These are phyloP conservation scores for Glaucopsyche alexis DNA, from an alignment of 2,888 invertebrate genomes.

Conservation along the genomic window DNA sequence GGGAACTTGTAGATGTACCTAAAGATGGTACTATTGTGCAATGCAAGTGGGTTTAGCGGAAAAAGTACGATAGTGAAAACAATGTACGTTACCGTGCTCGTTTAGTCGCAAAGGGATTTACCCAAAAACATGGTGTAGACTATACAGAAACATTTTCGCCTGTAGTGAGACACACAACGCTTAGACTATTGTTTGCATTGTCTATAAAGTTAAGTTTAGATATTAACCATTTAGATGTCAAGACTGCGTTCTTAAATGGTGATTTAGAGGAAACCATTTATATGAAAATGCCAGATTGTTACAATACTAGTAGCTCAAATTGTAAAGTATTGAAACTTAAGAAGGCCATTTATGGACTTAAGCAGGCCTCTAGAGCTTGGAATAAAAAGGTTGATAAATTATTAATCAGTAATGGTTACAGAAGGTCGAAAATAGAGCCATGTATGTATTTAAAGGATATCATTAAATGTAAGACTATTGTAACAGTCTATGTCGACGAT, in stretches of 20 bases:
- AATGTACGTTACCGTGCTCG: slow-evolving; percentile 33
- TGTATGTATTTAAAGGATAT: slow-evolving; percentile 29
- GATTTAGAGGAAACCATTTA: slow-evolving; percentile 33
- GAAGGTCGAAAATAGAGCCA: slow-evolving; percentile 34
- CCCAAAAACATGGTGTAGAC: slow-evolving; percentile 35
- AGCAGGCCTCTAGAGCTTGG: slow-evolving; percentile 37
- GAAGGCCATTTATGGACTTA: slow-evolving; percentile 39
- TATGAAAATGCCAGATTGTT: slow-evolving; percentile 32
- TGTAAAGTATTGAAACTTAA: slow-evolving; percentile 34
- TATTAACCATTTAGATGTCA: slow-evolving; percentile 34
- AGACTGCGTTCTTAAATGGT: slow-evolving; percentile 34
- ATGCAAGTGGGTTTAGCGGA: slow-evolving; percentile 33
- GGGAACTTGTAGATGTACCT: slow-evolving; percentile 32
- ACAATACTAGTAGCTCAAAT: slow-evolving; percentile 17
- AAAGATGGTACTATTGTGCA: slow-evolving; percentile 32
- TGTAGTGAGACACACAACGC: too few species aligned
- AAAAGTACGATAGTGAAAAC: slow-evolving; percentile 34
- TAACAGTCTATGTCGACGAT: slow-evolving; percentile 32
- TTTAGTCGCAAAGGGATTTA: slow-evolving; percentile 35
- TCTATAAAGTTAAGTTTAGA: slow-evolving; percentile 32
- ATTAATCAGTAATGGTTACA: slow-evolving; percentile 34
- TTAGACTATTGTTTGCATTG: slow-evolving; percentile 36
- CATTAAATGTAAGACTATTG: slow-evolving; percentile 30
- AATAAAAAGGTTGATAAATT: slow-evolving; percentile 33
- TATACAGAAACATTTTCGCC: slow-evolving; percentile 37